These are phyloP conservation scores for Poeciliopsis retropinna DNA, from an alignment of 2,113 vertebrate species.

Conservation along the genomic window DNA sequence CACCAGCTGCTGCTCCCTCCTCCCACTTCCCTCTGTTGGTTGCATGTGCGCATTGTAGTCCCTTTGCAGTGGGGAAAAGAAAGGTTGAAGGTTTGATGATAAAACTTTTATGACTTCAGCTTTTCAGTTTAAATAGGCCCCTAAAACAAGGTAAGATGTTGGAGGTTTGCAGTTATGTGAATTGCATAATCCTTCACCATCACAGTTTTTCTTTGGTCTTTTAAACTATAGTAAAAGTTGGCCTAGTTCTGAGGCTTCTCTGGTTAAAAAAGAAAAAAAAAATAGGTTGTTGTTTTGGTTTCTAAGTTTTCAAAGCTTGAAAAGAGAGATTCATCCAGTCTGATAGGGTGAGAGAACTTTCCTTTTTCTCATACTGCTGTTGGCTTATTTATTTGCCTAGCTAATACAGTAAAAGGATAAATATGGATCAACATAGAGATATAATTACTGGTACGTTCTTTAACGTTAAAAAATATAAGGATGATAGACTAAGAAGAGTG, in stretches of 20 bases:
- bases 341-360: neutral
- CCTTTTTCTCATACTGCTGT: neutral
- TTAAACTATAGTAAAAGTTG: too few relatives aligned
- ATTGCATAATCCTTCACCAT: neutral
- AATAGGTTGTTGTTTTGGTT: too few relatives aligned
- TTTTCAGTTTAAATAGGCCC: conserved; percentile 11
- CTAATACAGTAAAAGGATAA: too few relatives aligned
- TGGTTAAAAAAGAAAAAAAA: too few relatives aligned
- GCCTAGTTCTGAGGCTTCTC: too few relatives aligned
- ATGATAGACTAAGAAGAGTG: too few relatives aligned
- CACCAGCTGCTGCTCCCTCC: conserved; percentile 54
- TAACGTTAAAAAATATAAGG: too few relatives aligned
- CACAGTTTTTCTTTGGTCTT: too few relatives aligned
- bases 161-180: neutral
- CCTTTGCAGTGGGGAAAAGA: conserved; percentile 15
- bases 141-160: neutral
- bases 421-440: too few relatives aligned
- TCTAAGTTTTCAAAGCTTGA: too few relatives aligned
- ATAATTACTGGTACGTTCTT: too few relatives aligned
- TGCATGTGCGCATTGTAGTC: conserved; percentile 25
- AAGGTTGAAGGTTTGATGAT: conserved; percentile 23
- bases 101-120: conserved; percentile 15
- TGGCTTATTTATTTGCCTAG: neutral
- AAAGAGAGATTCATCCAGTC: neutral
- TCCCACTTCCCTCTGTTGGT: conserved; percentile 10